These are phyloP conservation scores for Eucera pruinosa DNA, from an alignment of 2,888 invertebrate genomes.

Conservation along the genomic window DNA sequence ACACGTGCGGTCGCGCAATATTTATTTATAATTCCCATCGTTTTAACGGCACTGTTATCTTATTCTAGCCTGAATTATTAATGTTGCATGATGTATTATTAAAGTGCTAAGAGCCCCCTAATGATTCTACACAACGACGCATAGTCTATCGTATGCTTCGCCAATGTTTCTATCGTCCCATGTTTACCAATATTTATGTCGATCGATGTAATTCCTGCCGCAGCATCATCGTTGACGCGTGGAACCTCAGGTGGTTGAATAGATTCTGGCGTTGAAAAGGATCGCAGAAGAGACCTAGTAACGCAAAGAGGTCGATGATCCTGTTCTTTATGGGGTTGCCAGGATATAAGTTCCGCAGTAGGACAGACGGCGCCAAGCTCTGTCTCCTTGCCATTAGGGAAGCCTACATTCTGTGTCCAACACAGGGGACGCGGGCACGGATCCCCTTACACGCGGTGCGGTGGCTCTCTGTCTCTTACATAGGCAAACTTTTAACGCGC, in stretches of 20 bases:
- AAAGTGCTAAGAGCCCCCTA: too few relatives aligned
- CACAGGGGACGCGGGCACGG: not conserved
- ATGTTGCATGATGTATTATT: too few relatives aligned
- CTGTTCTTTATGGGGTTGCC: conserved; percentile 61
- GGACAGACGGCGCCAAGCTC: conserved; percentile 71
- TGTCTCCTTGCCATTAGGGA: conserved; percentile 68
- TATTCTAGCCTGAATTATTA: too few relatives aligned
- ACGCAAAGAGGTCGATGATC: conserved; percentile 64
- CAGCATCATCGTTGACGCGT: not conserved
- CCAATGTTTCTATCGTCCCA: too few relatives aligned
- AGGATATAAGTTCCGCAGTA: conserved; percentile 57
- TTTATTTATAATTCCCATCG: too few relatives aligned
- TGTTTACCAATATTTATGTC: too few relatives aligned
- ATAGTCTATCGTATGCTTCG: too few relatives aligned
- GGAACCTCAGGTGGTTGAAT: conserved; percentile 42
- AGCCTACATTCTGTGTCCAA: conserved; percentile 54
- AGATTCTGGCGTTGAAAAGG: conserved; percentile 29
- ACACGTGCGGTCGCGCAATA: too few relatives aligned
- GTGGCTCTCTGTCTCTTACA: not conserved
- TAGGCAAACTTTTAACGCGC: conserved; percentile 5
- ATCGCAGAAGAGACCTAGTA: conserved; percentile 33
- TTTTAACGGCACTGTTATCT: too few relatives aligned
- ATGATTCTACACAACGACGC: too few relatives aligned
- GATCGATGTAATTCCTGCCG: conserved; percentile 1
- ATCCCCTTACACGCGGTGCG: not conserved